phyloP scores from a whole-genome alignment of 2,797 vertebrate genomes.

The Protonibea diacanthus region DNA sequence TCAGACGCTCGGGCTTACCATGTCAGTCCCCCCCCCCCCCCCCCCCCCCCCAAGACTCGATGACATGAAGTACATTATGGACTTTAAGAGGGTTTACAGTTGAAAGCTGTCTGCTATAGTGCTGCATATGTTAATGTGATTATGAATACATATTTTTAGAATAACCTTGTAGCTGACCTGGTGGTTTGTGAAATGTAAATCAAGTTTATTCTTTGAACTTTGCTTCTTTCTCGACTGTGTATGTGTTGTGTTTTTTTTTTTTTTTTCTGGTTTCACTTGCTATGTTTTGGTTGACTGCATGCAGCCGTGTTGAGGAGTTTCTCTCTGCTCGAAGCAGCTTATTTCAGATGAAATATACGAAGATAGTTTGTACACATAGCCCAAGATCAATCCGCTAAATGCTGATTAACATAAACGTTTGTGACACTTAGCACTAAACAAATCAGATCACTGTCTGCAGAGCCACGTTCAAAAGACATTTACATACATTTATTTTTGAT shows the following conservation, averaged over 20 bases:
- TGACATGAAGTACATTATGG: constrained; percentile 69
- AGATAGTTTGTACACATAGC: constrained; percentile 2
- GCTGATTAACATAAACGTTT: constrained; percentile 8
- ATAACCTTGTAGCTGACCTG: constrained; percentile 72
- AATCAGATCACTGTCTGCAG: constrained; percentile 15
- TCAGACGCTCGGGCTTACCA: constrained; percentile 47
- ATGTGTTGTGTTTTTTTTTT: not conserved
- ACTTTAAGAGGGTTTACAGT: constrained; percentile 73
- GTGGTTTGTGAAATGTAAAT: constrained; percentile 69
- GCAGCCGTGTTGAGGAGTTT: not conserved
- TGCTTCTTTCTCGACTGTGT: constrained; percentile 13
- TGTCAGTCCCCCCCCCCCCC: constrained; percentile 29
- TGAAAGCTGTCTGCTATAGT: constrained; percentile 67
- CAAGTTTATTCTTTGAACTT: constrained; percentile 58
- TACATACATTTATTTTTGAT: not conserved
- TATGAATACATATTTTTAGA: constrained; percentile 73
- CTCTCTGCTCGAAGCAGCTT: constrained; percentile 10
- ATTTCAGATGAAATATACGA: constrained; percentile 1
- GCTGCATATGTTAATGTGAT: constrained; percentile 73
- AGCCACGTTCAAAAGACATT: not conserved
- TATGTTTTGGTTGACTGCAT: constrained; percentile 19
- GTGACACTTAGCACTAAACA: constrained; percentile 2
- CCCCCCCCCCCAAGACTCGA: constrained; percentile 31
- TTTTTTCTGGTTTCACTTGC: not conserved
- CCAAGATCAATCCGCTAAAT: constrained; percentile 7